Evolutionary conservation across 2,113 vertebrate genomes (phyloP).

Genomic region (Hystrix cristata): DNA sequence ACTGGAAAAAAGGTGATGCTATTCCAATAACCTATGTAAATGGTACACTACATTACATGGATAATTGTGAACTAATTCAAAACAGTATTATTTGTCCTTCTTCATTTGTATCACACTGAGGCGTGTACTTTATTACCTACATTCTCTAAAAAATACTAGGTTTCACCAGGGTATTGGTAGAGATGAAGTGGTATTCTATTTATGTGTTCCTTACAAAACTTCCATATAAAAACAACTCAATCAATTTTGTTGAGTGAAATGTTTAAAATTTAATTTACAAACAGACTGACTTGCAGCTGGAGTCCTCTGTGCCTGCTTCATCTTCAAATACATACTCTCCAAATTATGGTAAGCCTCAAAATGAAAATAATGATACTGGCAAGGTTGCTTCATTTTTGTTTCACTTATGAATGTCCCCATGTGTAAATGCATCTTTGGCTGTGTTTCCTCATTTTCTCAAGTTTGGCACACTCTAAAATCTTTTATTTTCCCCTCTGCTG

Average conservation of each 20-base stretch:
- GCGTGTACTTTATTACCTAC: not conserved
- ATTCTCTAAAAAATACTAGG: not conserved
- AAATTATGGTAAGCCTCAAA: constrained; percentile 23
- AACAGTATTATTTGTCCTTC: not conserved
- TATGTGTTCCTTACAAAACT: not conserved
- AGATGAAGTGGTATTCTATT: not conserved
- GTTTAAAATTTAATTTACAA: constrained; percentile 45
- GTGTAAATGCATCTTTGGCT: constrained; percentile 51
- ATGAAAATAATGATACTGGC: constrained; percentile 33
- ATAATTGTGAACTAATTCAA: not conserved
- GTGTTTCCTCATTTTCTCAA: constrained; percentile 57
- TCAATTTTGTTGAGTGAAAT: constrained; percentile 22
- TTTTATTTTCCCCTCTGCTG: constrained; percentile 34
- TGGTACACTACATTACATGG: not conserved
- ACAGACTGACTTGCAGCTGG: not conserved
- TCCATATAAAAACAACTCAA: not conserved
- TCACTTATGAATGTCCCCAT: not conserved
- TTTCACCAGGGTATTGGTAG: not conserved
- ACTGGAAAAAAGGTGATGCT: not conserved
- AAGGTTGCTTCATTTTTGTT: constrained; percentile 33
- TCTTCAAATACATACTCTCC: constrained; percentile 20
- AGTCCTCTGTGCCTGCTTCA: constrained; percentile 49
- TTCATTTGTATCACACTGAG: not conserved
- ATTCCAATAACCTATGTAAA: not conserved
- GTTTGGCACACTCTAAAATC: constrained; percentile 37